Percentiles rank a stretch among this genome's conserved stretches.
Conservation (phyloP, 2,888 invertebrate genomes). For the Megamerina dolium region DNA sequence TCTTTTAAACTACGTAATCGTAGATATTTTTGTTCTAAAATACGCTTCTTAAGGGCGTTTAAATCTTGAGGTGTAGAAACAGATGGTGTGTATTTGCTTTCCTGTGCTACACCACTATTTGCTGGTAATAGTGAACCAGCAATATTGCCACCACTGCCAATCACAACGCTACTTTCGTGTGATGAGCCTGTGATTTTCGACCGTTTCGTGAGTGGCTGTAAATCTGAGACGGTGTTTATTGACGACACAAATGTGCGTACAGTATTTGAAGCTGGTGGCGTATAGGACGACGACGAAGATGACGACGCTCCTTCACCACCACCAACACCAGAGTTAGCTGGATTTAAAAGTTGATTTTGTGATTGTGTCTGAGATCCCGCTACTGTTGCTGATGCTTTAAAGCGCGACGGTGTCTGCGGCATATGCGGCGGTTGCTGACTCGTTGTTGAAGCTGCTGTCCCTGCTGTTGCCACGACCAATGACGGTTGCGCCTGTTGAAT, state of each 20-base stretch:
- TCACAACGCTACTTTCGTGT: conserved; percentile 26
- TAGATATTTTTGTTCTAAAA: conserved; percentile 66
- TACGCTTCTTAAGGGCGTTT: conserved; percentile 58
- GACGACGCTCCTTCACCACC: too few species aligned
- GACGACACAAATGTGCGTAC: not conserved
- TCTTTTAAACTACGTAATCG: conserved; percentile 65
- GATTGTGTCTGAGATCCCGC: not conserved
- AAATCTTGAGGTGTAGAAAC: conserved; percentile 42
- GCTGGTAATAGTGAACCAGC: conserved; percentile 38
- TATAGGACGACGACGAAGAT: too few species aligned
- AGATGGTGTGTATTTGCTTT: conserved; percentile 25
- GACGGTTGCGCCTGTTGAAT: conserved; percentile 16
- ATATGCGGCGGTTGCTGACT: conserved; percentile 28
- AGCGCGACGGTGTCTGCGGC: conserved; percentile 31
- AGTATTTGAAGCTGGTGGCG: conserved; percentile 10
- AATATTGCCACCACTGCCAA: conserved; percentile 25
- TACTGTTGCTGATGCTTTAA: conserved; percentile 2
- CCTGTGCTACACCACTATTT: conserved; percentile 26
- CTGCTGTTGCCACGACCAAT: conserved; percentile 14
- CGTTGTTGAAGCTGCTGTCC: conserved; percentile 13
- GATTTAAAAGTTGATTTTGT: conserved; percentile 15
- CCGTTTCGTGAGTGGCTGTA: conserved; percentile 31
- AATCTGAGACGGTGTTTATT: conserved; percentile 23
- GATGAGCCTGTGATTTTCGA: conserved; percentile 24
- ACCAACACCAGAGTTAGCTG: too few species aligned